These are phyloP conservation scores for Eupithecia insigniata DNA, from an alignment of 2,888 invertebrate species.

Conservation along the genomic window DNA sequence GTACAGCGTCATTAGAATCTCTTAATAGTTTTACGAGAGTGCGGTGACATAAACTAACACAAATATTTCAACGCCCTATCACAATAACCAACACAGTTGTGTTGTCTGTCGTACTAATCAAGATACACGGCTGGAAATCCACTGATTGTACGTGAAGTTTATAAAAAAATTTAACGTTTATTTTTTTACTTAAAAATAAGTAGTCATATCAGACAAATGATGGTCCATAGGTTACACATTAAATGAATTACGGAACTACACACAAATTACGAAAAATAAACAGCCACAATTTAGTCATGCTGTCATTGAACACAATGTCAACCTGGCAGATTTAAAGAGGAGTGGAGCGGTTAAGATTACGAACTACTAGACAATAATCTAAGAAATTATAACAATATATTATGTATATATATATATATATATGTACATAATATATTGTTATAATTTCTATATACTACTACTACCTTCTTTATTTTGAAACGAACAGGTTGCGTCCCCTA, in stretches of 20 bases:
- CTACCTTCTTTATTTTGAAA: not conserved
- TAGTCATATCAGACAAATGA: no score
- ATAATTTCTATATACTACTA: no score
- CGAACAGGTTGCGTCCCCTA: not conserved
- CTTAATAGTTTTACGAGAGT: slow-evolving; percentile 74
- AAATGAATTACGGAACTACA: not conserved
- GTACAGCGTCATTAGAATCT: slow-evolving; percentile 50
- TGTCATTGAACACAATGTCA: no score
- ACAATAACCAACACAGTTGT: slow-evolving; percentile 53
- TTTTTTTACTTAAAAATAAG: no score
- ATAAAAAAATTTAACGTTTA: no score
- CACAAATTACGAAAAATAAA: no score
- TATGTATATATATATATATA: no score
- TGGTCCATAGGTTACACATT: no score
- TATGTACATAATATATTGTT: no score
- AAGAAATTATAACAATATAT: not conserved
- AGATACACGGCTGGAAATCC: not conserved
- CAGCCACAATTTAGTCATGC: no score
- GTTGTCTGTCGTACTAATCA: not conserved
- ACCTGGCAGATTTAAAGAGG: no score
- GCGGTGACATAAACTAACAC: slow-evolving; percentile 69
- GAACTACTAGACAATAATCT: not conserved
- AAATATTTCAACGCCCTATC: slow-evolving; percentile 76
- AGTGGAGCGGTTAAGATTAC: no score
- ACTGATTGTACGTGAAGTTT: not conserved